Base-by-base conservation (phyloP, 2,797 vertebrate species). In the Ptychadena robeensis region DNA sequence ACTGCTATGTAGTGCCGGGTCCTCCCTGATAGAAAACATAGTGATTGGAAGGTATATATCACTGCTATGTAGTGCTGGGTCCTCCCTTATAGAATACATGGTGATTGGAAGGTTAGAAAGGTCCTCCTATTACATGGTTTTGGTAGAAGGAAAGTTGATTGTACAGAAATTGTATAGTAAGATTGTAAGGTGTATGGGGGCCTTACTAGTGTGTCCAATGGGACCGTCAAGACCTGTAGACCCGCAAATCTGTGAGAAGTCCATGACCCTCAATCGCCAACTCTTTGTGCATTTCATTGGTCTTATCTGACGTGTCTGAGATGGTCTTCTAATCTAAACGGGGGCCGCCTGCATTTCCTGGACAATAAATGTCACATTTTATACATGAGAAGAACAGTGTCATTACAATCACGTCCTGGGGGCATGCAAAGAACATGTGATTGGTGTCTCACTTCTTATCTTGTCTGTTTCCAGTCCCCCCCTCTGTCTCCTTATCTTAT, bases 401-500 rank as follows among this genome's bases (percentile, higher is more conserved):
- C 18, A 35, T 37, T 15, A 2, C 61, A n/a, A 74, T 63, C 73
- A 9, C 10, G 57, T 32, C 74, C 35, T 44, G 7, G 5, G 44
- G 74, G 28, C 66, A 22, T 65, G 74, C 65, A n/a, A 25, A 35
- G 32, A n/a, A 10, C 18, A n/a, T 76, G 74, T 31, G 63, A 48
- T 38, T 77, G 9, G 22, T 77, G 57, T 80, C 34, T 18, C 22
- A 0, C 30, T 11, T n/a, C 27, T 80, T 72, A 80, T 72, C 66
- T 70, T 27, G 44, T 44, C 68, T 75, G 18, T 64, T 27, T 4
- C 53, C 30, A 34, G 44, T 53, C 48, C 35, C 31, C 31, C 31
- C n/a, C 57, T 38, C 30, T 28, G 12, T 64, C 28, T 34, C 57
- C n/a, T 38, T 59, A 57, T 71, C 78, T 77, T 67, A 77, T 77